Evolutionary conservation across 2,113 vertebrate genomes (phyloP).

Genomic region (Irena cyanogastra): DNA sequence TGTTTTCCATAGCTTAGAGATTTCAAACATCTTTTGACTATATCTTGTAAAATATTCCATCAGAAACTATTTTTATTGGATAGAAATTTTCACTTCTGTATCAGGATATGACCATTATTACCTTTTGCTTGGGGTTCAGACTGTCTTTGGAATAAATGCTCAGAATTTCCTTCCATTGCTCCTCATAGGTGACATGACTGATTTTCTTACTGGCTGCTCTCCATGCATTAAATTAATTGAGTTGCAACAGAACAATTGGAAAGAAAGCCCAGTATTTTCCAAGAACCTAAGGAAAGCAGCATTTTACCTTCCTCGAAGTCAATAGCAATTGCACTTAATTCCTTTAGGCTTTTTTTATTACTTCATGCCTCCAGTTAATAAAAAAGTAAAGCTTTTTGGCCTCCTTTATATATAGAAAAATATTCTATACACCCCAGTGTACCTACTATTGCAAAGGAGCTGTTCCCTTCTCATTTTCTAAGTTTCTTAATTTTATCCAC

Average conservation of each 20-base stretch:
- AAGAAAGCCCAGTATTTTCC: not conserved
- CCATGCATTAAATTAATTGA: not conserved
- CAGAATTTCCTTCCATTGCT: not conserved
- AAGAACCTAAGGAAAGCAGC: not conserved
- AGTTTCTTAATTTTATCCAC: conserved; percentile 48
- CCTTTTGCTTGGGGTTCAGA: not conserved
- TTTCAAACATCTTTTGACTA: not conserved
- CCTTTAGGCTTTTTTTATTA: not conserved
- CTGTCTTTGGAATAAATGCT: not conserved
- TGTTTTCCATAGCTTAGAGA: not conserved
- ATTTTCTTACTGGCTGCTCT: not conserved
- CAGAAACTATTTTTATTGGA: not conserved
- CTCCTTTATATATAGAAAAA: not conserved
- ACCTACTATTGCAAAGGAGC: not conserved
- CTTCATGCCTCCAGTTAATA: not conserved
- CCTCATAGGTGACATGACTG: not conserved
- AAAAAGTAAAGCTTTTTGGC: not conserved
- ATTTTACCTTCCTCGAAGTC: not conserved
- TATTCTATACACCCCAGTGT: not conserved
- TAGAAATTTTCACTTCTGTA: not conserved
- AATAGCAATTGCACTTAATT: not conserved
- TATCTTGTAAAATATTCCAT: not conserved
- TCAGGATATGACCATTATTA: not conserved
- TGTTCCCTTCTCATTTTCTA: not conserved
- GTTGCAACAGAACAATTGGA: not conserved